Conservation (phyloP, 1,140 invertebrate genomes). For the Pogonus chalceus region DNA sequence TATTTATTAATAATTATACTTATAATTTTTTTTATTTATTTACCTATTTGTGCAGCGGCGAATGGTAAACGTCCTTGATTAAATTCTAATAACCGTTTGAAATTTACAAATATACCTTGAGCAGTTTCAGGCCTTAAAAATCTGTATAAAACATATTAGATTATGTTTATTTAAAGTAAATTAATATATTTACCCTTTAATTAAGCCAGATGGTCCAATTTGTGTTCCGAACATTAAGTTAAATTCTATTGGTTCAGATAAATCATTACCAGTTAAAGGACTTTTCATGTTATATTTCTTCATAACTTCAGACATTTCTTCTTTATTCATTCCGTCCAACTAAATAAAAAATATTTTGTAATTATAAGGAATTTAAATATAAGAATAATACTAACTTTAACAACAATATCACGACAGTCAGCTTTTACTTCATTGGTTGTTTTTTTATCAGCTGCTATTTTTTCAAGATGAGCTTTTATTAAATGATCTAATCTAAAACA, state of each 20-base stretch:
- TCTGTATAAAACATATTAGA: conserved; percentile 31
- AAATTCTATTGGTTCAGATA: conserved; percentile 93
- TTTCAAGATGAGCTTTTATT: conserved; percentile 94
- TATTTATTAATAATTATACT: neutral
- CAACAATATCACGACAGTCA: conserved; percentile 70
- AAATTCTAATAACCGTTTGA: conserved; percentile 92
- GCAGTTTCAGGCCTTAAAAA: conserved; percentile 96
- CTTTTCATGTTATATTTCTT: conserved; percentile 88
- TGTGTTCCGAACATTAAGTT: conserved; percentile 98
- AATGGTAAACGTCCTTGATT: conserved; percentile 96
- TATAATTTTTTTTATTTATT: conserved; percentile 20
- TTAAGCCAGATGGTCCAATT: conserved; percentile 89
- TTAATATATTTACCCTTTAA: conserved; percentile 61
- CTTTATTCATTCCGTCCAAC: conserved; percentile 79
- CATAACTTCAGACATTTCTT: conserved; percentile 79
- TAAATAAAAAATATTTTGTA: conserved; percentile 19
- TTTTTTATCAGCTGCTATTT: conserved; percentile 78
- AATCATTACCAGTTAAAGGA: conserved; percentile 85
- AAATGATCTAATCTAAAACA: conserved; percentile 96
- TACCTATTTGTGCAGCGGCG: conserved; percentile 94
- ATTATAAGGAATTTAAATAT: conserved; percentile 7
- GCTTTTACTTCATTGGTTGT: conserved; percentile 55
- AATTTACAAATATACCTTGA: conserved; percentile 99
- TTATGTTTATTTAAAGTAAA: conserved; percentile 7
- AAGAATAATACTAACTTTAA: conserved; percentile 43